These are phyloP conservation scores for Acanthis flammea DNA, from an alignment of 2,797 vertebrate species.

Conservation along the genomic window DNA sequence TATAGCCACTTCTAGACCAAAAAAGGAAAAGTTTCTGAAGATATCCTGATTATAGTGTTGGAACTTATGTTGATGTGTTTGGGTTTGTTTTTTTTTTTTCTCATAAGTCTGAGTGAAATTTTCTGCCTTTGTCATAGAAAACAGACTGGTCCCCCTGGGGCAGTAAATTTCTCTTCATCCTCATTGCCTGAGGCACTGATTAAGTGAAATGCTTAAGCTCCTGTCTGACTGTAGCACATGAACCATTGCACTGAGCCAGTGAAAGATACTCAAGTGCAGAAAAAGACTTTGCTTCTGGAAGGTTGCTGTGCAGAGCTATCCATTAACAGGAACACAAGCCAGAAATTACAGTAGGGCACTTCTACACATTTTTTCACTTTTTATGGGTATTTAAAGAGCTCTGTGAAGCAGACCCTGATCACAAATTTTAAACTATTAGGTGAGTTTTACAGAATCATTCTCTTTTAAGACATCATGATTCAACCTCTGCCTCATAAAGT, in stretches of 20 bases:
- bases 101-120: not conserved
- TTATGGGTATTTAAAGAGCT: not conserved
- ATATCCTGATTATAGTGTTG: not conserved
- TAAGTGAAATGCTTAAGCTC: not conserved
- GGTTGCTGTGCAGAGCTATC: not conserved
- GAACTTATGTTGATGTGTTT: not conserved
- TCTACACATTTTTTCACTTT: not conserved
- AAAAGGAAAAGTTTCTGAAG: not conserved
- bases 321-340: not conserved
- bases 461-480: not conserved
- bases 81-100: not conserved
- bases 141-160: not conserved
- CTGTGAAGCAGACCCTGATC: not conserved
- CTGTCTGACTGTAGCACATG: not conserved
- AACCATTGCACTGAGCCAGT: not conserved
- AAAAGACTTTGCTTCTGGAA: not conserved
- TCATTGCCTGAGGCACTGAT: not conserved
- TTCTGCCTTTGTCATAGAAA: not conserved
- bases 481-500: not conserved
- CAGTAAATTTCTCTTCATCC: not conserved
- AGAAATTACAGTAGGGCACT: not conserved
- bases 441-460: not conserved
- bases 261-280: not conserved
- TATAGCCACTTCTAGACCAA: not conserved
- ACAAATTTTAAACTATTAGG: not conserved